Evolutionary conservation across 2,113 vertebrate species (phyloP).

Genomic region (Cyprichromis sp.): DNA sequence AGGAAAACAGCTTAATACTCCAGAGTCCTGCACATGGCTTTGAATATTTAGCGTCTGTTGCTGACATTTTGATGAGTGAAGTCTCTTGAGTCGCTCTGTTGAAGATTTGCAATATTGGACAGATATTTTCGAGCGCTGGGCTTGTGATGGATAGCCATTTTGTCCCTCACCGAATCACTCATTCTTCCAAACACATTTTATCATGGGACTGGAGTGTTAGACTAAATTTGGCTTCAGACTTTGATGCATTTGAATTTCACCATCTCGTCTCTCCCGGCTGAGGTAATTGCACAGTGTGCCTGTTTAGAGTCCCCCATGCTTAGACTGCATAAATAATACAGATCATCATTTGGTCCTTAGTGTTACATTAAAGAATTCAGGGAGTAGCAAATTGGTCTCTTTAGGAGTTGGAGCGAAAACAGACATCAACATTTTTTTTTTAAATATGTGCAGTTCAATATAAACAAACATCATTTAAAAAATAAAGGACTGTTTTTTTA

Average conservation of each 20-base stretch:
- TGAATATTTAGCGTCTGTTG: constrained; percentile 57
- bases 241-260: constrained; percentile 31
- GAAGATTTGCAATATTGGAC: constrained; percentile 50
- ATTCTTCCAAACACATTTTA: constrained; percentile 31
- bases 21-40: constrained; percentile 30
- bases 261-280: constrained; percentile 5
- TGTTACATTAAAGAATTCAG: constrained; percentile 13
- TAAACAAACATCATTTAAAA: neutral
- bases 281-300: constrained; percentile 38
- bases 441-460: neutral
- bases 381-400: neutral
- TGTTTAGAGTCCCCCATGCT: constrained; percentile 41
- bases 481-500: neutral
- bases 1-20: constrained; percentile 62
- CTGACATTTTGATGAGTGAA: constrained; percentile 65
- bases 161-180: constrained; percentile 34
- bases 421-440: neutral
- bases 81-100: constrained; percentile 41
- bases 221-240: constrained; percentile 32
- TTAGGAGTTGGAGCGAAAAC: neutral
- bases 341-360: constrained; percentile 37
- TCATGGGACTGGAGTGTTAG: constrained; percentile 2
- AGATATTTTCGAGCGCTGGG: constrained; percentile 40
- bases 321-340: constrained; percentile 38
- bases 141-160: constrained; percentile 36